These are phyloP conservation scores for Enteromius thamalakanensis DNA, from an alignment of 2,797 vertebrate genomes.

Conservation along the genomic window DNA sequence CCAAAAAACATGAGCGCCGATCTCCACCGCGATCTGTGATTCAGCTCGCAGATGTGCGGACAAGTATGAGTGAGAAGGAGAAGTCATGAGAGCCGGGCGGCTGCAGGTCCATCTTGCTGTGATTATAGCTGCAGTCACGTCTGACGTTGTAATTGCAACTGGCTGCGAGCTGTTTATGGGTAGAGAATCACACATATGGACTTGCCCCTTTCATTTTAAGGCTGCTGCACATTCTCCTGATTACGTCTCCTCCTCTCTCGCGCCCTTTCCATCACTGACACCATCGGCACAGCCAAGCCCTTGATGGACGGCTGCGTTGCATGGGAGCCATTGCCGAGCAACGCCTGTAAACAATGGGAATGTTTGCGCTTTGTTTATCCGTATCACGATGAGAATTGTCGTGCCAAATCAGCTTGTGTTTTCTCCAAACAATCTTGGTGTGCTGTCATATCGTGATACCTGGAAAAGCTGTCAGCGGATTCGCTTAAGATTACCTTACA, in stretches of 20 bases:
- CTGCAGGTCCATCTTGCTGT: constrained; percentile 61
- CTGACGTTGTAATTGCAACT: constrained; percentile 53
- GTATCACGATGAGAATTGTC: constrained; percentile 36
- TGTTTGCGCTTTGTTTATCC: constrained; percentile 49
- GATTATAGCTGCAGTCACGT: constrained; percentile 56
- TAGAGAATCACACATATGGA: constrained; percentile 55
- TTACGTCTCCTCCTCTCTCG: constrained; percentile 36
- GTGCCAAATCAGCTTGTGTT: constrained; percentile 39
- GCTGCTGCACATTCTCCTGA: constrained; percentile 43
- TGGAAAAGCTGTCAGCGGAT: constrained; percentile 21
- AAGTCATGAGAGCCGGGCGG: constrained; percentile 32
- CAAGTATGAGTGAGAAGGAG: constrained; percentile 45
- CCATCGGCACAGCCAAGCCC: constrained; percentile 17
- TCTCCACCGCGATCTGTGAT: constrained; percentile 18
- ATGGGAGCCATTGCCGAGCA: constrained; percentile 31
- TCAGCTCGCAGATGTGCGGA: constrained; percentile 53
- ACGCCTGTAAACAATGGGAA: constrained; percentile 51
- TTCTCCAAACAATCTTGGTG: constrained; percentile 34
- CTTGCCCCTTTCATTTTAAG: constrained; percentile 47
- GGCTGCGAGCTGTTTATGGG: constrained; percentile 61
- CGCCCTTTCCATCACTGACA: constrained; percentile 50
- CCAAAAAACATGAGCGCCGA: constrained; percentile 23
- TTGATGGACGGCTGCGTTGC: constrained; percentile 29
- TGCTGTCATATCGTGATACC: constrained; percentile 36
- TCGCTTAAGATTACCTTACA: constrained; percentile 18